Percentiles rank a stretch among this genome's conserved stretches.
phyloP scores from a whole-genome alignment of 1,140 invertebrate genomes.

The Metaphire vulgaris region DNA sequence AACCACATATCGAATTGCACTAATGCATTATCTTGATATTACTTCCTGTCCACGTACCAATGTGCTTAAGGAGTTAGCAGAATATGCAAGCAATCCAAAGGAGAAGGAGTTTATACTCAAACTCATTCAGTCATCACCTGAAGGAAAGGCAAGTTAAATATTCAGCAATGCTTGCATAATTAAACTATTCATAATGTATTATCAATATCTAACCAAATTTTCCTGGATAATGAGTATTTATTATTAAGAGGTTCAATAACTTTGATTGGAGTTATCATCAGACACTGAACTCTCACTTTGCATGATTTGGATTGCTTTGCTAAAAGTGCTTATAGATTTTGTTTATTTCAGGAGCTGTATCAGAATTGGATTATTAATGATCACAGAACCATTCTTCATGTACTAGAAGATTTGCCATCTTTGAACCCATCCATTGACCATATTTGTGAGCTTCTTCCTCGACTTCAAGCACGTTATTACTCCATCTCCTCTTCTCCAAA shows the following conservation, averaged over 20 bases:
- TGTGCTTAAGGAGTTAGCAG: slow-evolving; percentile 86
- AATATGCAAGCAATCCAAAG: slow-evolving; percentile 73
- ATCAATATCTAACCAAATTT: no score
- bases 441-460: slow-evolving; percentile 89
- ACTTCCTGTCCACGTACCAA: slow-evolving; percentile 90
- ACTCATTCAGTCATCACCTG: slow-evolving; percentile 53
- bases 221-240: no score
- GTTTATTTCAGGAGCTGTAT: slow-evolving; percentile 64
- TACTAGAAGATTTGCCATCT: slow-evolving; percentile 89
- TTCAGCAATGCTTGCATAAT: no score
- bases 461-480: slow-evolving; percentile 93
- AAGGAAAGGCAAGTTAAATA: slow-evolving; percentile 58
- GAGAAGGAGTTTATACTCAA: slow-evolving; percentile 58
- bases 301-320: no score
- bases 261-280: no score
- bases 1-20: slow-evolving; percentile 87
- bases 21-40: slow-evolving; percentile 93
- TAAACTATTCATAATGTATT: no score
- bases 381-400: slow-evolving; percentile 88
- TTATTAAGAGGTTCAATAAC: no score
- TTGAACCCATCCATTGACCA: slow-evolving; percentile 88
- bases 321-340: no score
- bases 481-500: slow-evolving; percentile 98
- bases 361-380: slow-evolving; percentile 83
- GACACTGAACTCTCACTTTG: no score